phyloP scores from a whole-genome alignment of 2,888 invertebrate species.

The Mactromeris polynyma region DNA sequence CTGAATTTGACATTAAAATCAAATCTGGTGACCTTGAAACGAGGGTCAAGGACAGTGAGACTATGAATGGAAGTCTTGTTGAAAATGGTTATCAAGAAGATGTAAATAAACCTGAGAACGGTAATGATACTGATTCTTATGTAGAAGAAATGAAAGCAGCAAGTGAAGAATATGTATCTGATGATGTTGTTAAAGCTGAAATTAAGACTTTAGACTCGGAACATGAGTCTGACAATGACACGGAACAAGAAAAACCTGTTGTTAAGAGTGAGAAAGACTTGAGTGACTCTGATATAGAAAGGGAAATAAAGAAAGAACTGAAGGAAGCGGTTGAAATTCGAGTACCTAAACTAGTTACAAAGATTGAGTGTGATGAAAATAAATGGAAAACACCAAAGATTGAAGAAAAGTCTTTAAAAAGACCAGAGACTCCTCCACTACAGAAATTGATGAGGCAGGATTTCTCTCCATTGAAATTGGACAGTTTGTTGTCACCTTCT shows the following conservation, averaged over 20 bases:
- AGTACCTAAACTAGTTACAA: constrained; percentile 47
- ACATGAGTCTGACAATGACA: constrained; percentile 13
- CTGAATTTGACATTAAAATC: constrained; percentile 6
- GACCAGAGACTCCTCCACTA: constrained; percentile 76
- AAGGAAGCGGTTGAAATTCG: constrained; percentile 61
- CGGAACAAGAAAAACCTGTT: constrained; percentile 11
- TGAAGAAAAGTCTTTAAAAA: constrained; percentile 38
- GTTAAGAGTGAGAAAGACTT: constrained; percentile 45
- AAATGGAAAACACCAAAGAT: constrained; percentile 49
- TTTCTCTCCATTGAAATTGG: constrained; percentile 70
- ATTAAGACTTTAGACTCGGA: constrained; percentile 4
- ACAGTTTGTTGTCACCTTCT: constrained; percentile 62
- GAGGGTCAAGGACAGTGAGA: background rate
- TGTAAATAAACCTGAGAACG: background rate
- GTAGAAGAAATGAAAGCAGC: background rate
- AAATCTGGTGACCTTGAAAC: background rate
- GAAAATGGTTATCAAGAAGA: background rate
- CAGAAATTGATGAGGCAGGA: constrained; percentile 76
- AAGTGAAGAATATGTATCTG: background rate
- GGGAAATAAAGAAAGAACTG: constrained; percentile 56
- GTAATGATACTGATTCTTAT: constrained; percentile 21
- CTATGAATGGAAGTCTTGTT: constrained; percentile 19
- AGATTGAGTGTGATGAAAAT: constrained; percentile 42
- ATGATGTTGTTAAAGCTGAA: constrained; percentile 8
- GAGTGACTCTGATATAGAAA: constrained; percentile 58